Evolutionary conservation across 2,888 invertebrate genomes (phyloP), one percentile per base, ranked within the genome.

Genomic region (Piscicola geometra): DNA sequence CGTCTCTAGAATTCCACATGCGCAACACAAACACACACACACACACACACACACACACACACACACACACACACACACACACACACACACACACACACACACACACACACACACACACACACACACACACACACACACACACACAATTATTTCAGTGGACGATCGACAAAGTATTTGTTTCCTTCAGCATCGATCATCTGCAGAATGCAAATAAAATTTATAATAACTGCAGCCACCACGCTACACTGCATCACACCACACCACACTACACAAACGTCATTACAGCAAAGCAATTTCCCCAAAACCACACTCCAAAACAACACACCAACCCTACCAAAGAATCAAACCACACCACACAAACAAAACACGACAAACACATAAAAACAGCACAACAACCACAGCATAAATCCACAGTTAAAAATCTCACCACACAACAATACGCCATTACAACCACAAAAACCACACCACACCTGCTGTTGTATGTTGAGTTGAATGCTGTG

Each of bases 91-190:
- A 9, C 9, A 41, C 41, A 15, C 41, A 41, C 41, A 41, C 41
- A 9, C 9, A 68, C 68, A 68, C 32, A 30, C 68, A 68, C 68
- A 5, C 28, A 68, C 32, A 68, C 68, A 68, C 32, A 28, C 64
- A 64, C 21, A 64, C 30, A 25, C 3, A 28, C 30, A 28, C 25
- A 25, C 21, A 9, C 64, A 64, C 5, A 28, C 28, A 21, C 30
- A 25, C 3, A 28, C 9, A 28, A 9, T 9, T 64, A 9, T 30
- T 12, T 30, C 5, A 64, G 25, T 28, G 9, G 28, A 64, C 30
- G 21, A 64, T 28, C 30, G 64, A 64, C 9, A 64, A 30, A 9
- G 21, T 28, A 3, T 28, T 9, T 28, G 5, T 25, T n/a, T n/a
- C n/a, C n/a, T n/a, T n/a, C n/a, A n/a, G 15, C 15, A 41, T 9